These are phyloP conservation scores for Tiliacea aurago DNA, from an alignment of 2,888 invertebrate genomes.

Conservation along the genomic window DNA sequence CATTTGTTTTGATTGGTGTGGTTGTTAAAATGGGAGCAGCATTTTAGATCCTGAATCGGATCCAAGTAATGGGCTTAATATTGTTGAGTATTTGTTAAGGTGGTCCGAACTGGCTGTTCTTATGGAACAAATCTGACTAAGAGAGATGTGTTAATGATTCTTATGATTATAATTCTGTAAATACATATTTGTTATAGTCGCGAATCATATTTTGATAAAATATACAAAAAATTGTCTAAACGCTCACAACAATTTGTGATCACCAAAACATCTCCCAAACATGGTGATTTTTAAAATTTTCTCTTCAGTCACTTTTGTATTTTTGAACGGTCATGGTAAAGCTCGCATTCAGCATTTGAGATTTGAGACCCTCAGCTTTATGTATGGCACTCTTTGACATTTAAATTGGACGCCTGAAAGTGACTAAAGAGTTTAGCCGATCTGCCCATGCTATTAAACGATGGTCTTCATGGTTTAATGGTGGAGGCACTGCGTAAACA, in stretches of 20 bases:
- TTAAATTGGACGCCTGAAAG: not conserved
- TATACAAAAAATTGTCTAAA: too few relatives aligned
- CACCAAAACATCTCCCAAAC: not conserved
- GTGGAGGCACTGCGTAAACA: not conserved
- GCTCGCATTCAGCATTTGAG: not conserved
- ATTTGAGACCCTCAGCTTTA: not conserved
- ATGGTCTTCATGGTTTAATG: not conserved
- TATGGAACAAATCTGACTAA: too few relatives aligned
- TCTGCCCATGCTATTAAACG: not conserved
- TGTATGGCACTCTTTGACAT: not conserved
- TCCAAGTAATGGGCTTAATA: not conserved
- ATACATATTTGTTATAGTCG: too few relatives aligned
- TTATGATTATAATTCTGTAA: too few relatives aligned
- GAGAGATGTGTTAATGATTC: too few relatives aligned
- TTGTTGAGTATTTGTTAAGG: not conserved
- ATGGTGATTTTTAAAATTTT: not conserved
- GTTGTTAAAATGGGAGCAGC: conserved; percentile 4
- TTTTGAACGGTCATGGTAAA: not conserved
- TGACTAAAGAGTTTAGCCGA: not conserved
- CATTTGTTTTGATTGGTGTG: conserved; percentile 35
- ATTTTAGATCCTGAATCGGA: conserved; percentile 10
- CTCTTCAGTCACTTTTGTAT: not conserved
- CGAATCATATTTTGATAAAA: too few relatives aligned
- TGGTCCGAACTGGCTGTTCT: too few relatives aligned
- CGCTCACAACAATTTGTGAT: not conserved